A percentile compares a stretch with the other conserved stretches of the same genome.
Conservation (phyloP, 30 jellyfish, hydroid and myxozoan species). For the Cassiopea andromeda region DNA sequence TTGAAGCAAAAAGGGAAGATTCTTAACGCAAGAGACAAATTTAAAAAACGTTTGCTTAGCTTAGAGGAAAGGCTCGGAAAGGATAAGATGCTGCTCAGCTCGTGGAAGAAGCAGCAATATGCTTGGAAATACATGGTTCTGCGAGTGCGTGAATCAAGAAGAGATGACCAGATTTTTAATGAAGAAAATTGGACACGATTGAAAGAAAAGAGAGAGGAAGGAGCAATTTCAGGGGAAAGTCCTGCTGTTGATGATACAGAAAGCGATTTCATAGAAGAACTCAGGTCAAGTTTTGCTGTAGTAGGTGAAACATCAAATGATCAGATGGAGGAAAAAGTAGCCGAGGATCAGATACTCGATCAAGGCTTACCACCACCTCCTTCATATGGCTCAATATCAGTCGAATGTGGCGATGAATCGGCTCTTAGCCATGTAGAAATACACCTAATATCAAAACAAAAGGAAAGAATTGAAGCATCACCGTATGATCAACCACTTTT, state of each 20-base stretch:
- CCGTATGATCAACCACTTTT: constrained; percentile 51
- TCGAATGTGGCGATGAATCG: constrained; percentile 9
- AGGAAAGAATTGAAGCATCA: constrained; percentile 15
- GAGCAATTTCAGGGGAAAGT: neutral
- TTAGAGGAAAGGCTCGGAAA: constrained; percentile 65
- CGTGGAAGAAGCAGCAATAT: constrained; percentile 68
- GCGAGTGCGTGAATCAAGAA: constrained; percentile 81
- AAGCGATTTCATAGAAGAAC: neutral
- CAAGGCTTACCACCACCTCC: constrained; percentile 52
- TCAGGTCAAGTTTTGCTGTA: neutral
- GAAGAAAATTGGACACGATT: constrained; percentile 58
- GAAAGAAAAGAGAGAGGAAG: neutral
- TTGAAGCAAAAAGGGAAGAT: constrained; percentile 43
- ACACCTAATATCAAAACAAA: neutral
- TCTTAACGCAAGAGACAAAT: constrained; percentile 64
- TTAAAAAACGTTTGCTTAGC: constrained; percentile 33
- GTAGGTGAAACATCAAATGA: neutral
- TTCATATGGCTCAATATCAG: constrained; percentile 8
- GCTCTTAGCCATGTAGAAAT: neutral
- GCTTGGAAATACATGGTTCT: constrained; percentile 72
- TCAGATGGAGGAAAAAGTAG: neutral
- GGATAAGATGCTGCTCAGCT: constrained; percentile 56
- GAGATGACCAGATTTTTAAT: constrained; percentile 56
- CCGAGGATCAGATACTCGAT: neutral
- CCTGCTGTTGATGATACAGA: neutral